Base-by-base conservation (phyloP, 2,888 invertebrate species). In the Abrostola tripartita region DNA sequence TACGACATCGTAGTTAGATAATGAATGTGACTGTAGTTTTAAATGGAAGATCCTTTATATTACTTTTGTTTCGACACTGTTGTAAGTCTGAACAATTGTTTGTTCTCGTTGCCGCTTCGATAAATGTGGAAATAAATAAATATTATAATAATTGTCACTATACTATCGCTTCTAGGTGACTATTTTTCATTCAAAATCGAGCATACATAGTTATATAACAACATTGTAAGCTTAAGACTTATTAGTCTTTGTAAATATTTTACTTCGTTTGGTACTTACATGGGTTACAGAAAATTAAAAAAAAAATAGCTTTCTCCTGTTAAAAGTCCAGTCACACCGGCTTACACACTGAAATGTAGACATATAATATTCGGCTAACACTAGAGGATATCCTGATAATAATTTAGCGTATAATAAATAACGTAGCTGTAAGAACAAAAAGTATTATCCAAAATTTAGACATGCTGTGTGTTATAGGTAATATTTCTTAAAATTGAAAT, bases 361-460 rank as follows among this genome's bases (percentile, higher is more conserved):
- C 83, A 74, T 76, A 75, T 65, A 82, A 86, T 87, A 87, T 86
- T 88, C 86, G 85, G 89, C 90, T 88, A 84, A 89, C 88, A 88
- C 86, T 92, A 88, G 87, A 85, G 82, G 85, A 85, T 92, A 93
- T 87, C 82, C 91, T 83, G 91, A 93, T 93, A 92, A 93, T 92
- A 93, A 93, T 84, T 90, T 92, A 93, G 92, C 83, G 85, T 93
- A 92, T 90, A 88, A 77, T 85, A 85, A 88, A 76, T 85, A 86
- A 88, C 81, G 82, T 92, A 92, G 91, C 71, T 86, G 68, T 91
- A 93, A 93, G 93, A 88, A 90, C 88, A 88, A 92, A 87, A 94
- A 94, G 94, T 94, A 94, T 94, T 94, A 93, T 90, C 92, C 93
- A 92, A 92, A 79, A 88, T 88, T 91, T 93, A 92, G 92, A 87